Conservation (phyloP, 2,113 vertebrate genomes). For the Anhinga rufa region DNA sequence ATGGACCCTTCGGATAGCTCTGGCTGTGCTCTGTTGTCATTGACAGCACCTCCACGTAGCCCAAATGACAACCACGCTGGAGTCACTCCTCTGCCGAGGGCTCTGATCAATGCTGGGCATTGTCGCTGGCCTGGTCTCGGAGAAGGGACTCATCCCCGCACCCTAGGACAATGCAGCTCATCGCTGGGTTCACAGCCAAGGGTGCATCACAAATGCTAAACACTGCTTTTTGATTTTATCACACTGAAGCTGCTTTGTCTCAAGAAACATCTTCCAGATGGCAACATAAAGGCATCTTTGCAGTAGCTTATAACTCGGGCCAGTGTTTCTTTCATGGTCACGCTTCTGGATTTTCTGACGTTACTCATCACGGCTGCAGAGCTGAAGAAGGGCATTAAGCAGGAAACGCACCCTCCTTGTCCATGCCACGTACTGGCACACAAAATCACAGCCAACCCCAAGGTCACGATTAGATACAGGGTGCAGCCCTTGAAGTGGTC, state of each 20-base stretch:
- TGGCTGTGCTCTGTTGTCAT: background rate
- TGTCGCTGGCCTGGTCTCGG: background rate
- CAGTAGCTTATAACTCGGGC: background rate
- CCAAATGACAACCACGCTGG: background rate
- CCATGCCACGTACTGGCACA: background rate
- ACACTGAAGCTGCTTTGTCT: slow-evolving; percentile 39
- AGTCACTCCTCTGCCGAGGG: background rate
- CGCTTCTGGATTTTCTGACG: background rate
- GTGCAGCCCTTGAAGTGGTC: background rate
- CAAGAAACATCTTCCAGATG: slow-evolving; percentile 1
- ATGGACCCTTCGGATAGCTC: background rate
- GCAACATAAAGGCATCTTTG: slow-evolving; percentile 39
- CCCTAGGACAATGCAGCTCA: background rate
- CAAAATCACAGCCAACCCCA: background rate
- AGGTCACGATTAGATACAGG: background rate
- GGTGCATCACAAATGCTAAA: background rate
- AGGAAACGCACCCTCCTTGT: background rate
- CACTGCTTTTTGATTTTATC: background rate
- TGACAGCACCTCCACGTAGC: background rate
- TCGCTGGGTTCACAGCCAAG: background rate
- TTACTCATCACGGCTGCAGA: background rate
- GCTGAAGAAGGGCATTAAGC: background rate
- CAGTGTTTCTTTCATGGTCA: background rate
- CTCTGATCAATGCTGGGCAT: background rate
- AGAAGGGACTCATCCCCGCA: background rate